Evolutionary conservation across 2,888 invertebrate species (phyloP), one percentile per base, ranked within the genome.

Genomic region (Sinotaia quadrata): DNA sequence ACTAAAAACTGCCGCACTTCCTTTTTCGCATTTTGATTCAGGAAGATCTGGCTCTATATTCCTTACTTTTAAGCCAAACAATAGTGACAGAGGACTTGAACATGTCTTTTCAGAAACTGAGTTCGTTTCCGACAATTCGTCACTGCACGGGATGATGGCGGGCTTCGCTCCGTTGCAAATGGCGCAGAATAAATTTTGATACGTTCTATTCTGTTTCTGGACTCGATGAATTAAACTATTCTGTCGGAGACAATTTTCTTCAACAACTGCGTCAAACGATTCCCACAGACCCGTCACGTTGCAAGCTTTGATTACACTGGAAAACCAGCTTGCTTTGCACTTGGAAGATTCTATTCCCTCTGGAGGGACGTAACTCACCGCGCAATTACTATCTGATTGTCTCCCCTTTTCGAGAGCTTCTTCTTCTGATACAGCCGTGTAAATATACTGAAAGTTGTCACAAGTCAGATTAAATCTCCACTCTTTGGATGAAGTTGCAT

Each of bases 211-310:
- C 5, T 0, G 1, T n/a, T 27, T 2, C 27, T 31, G 7, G 31
- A 54, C 54, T 18, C 54, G 24, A 7, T 12, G 27, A 8, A 24
- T 18, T 8, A 29, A 10, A 8, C 27, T 18, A 8, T 24, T 27
- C 7, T 24, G 8, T 31, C 18, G 27, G 7, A 24, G 27, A 54
- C 54, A 54, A 18, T 1, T 0, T 29, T 29, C 18, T 5, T 29
- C 54, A 10, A 54, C 8, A 5, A 18, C 54, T 4, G 7, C 27
- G 7, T 54, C 31, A 29, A 29, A 54, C 10, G 4, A 2, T 0
- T 27, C 18, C 47, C 47, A 47, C 47, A n/a, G n/a, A 24, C 47
- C 47, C 10, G 54, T 54, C 27, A 54, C 54, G 54, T 54, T 54
- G 27, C 54, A 54, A 7, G 54, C 8, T 1, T 21, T n/a, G 27